These are phyloP conservation scores for Tyrophagus putrescentiae DNA, from an alignment of 1,140 invertebrate species.

Conservation along the genomic window DNA sequence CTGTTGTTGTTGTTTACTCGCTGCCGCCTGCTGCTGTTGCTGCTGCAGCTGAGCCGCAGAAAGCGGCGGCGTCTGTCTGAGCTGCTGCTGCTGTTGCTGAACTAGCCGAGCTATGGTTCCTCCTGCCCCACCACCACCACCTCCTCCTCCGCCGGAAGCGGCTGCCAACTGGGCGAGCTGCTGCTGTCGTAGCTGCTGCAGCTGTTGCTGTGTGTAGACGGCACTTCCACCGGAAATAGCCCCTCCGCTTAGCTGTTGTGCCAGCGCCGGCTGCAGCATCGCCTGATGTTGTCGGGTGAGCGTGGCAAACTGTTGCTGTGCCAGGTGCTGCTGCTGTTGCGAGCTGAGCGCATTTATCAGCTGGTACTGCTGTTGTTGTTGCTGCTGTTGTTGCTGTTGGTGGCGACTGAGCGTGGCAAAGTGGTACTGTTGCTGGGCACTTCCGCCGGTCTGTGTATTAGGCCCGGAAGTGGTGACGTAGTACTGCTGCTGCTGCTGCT, in stretches of 20 bases:
- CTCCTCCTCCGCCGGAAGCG: too few species aligned
- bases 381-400: slow-evolving; percentile 34
- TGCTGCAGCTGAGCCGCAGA: background rate
- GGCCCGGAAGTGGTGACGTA: background rate
- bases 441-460: background rate
- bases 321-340: slow-evolving; percentile 23
- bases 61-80: slow-evolving; percentile 32
- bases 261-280: background rate
- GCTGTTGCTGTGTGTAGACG: slow-evolving; percentile 15
- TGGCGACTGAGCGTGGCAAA: slow-evolving; percentile 25
- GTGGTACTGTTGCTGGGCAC: slow-evolving; percentile 14
- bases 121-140: too few species aligned
- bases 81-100: slow-evolving; percentile 27
- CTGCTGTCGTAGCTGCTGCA: slow-evolving; percentile 14
- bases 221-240: slow-evolving; percentile 11
- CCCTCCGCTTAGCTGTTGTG: too few species aligned
- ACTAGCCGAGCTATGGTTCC: slow-evolving; percentile 18
- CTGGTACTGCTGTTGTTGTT: slow-evolving; percentile 23
- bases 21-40: background rate
- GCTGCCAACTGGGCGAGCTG: too few species aligned
- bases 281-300: slow-evolving; percentile 24
- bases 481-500: slow-evolving; percentile 10
- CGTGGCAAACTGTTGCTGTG: slow-evolving; percentile 25
- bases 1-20: background rate
- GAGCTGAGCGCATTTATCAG: slow-evolving; percentile 2